Evolutionary conservation across 2,797 vertebrate genomes (phyloP), one percentile per base, ranked within the genome.

Genomic region (Bryconaethiops microstoma): DNA sequence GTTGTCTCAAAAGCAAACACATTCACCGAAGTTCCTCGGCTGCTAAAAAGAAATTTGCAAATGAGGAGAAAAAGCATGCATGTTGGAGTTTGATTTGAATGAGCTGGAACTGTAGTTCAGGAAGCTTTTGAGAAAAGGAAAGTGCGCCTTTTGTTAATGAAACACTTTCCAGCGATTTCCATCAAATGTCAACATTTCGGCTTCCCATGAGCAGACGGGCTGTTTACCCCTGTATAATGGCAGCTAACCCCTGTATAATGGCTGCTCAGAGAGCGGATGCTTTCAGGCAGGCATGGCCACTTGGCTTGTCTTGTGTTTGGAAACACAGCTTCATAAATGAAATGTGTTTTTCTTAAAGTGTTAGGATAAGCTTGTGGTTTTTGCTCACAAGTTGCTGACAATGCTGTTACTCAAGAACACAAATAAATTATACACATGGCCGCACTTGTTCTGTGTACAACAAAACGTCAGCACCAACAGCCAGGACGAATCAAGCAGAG

Each of bases 171-270:
- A 39, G 40, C 25, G 70, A 63, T 74, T 74, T 74, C 59, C 12
- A 68, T 81, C 71, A 78, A 74, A 78, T 42, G 19, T 73, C 81
- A 76, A 68, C 77, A 78, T 64, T 70, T 75, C 29, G 29, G 75
- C 42, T 64, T 80, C 84, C 54, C 75, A 35, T 67, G 50, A 75
- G 78, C 72, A 67, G 57, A 19, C 25, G n/a, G 17, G 29, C 59
- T 50, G 45, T 82, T 63, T 79, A 54, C 64, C n/a, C n/a, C n/a
- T n/a, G n/a, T n/a, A n/a, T n/a, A n/a, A n/a, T n/a, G n/a, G n/a
- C n/a, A n/a, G n/a, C n/a, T n/a, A n/a, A n/a, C n/a, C 29, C n/a
- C 69, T 54, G 48, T 19, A 59, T 25, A 74, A 77, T n/a, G 29
- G 29, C 23, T 35, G 19, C 48, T 48, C 67, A 19, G 50, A 4